phyloP scores from a whole-genome alignment of 64 coral and sea anemone species.

The Dendrophyllia cribrosa region DNA sequence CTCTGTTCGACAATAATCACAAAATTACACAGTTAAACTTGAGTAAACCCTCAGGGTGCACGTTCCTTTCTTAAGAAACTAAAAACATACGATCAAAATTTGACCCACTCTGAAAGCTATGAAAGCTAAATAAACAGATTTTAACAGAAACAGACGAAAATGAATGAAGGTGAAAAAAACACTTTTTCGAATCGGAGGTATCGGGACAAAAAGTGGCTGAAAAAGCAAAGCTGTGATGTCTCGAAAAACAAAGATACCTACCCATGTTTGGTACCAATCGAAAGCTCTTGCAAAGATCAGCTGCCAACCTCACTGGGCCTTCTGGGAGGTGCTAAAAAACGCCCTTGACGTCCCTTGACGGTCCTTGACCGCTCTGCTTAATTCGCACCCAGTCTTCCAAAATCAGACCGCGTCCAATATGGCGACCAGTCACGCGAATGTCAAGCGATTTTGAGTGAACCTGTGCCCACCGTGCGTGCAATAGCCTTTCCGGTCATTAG shows the following conservation, averaged over 20 bases:
- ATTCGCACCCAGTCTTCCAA: slow-evolving; percentile 10
- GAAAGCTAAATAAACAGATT: not conserved
- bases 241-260: not conserved
- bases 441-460: not conserved
- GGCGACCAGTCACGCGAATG: not conserved
- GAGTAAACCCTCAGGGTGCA: not conserved
- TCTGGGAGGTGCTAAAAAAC: not conserved
- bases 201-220: not conserved
- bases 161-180: slow-evolving; percentile 5
- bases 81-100: slow-evolving; percentile 12
- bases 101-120: not conserved
- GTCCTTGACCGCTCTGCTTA: too few species aligned
- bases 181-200: not conserved
- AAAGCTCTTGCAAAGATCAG: slow-evolving; percentile 2
- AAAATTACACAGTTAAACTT: slow-evolving; percentile 27
- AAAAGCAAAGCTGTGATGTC: too few species aligned
- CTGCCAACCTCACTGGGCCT: not conserved
- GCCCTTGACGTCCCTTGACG: not conserved
- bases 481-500: too few species aligned
- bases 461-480: slow-evolving; percentile 13
- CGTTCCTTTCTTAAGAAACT: not conserved
- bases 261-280: not conserved
- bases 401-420: not conserved
- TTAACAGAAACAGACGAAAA: not conserved
- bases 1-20: not conserved